phyloP scores from a whole-genome alignment of 2,888 invertebrate genomes.

The Sipha maydis region DNA sequence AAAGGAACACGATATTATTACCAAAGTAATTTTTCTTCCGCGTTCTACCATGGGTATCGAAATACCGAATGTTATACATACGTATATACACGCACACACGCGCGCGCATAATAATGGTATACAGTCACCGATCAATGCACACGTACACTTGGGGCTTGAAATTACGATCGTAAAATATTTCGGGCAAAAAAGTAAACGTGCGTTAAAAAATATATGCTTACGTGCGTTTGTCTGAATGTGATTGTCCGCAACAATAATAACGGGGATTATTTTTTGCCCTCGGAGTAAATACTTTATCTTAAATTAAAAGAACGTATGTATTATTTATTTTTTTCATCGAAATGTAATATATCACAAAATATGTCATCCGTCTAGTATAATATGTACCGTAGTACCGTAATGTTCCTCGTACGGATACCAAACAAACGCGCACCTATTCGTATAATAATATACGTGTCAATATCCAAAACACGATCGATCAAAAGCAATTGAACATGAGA shows the following conservation, averaged over 20 bases:
- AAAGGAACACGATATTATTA: constrained; percentile 41
- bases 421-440: neutral
- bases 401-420: neutral
- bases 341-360: neutral
- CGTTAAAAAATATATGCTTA: constrained; percentile 29
- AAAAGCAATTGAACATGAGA: neutral
- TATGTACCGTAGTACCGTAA: neutral
- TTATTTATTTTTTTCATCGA: neutral
- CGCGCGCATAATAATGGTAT: neutral
- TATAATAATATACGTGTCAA: neutral
- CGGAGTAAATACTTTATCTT: neutral
- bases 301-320: neutral
- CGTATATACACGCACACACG: neutral
- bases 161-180: constrained; percentile 10
- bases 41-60: neutral
- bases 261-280: neutral
- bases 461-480: neutral
- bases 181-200: neutral
- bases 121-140: neutral
- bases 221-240: neutral
- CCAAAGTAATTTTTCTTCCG: constrained; percentile 49
- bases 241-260: neutral
- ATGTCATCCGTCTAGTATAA: neutral
- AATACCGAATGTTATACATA: neutral
- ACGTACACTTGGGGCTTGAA: neutral